A percentile compares a stretch with the other conserved stretches of the same genome.
Conservation (phyloP, 2,888 invertebrate genomes). For the Morinoia aosen region DNA sequence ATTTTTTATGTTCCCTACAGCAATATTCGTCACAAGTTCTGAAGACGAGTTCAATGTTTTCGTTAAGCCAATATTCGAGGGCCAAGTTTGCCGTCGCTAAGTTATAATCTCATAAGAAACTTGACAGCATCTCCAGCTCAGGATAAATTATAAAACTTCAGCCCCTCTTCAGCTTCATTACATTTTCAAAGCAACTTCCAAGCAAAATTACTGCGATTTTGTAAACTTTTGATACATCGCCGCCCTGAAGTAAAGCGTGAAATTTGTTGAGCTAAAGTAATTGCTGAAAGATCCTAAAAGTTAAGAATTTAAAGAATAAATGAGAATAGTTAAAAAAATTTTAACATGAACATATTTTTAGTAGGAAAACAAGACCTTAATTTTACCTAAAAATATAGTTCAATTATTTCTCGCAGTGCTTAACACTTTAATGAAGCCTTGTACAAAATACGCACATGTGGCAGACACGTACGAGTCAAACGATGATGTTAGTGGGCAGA, state of each 20-base stretch:
- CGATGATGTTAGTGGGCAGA: too few relatives aligned
- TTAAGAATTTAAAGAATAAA: too few relatives aligned
- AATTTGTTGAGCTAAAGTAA: neutral
- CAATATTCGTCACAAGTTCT: neutral
- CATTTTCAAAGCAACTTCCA: neutral
- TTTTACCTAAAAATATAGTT: too few relatives aligned
- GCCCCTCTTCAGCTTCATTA: neutral
- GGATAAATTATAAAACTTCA: neutral
- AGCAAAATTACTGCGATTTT: neutral
- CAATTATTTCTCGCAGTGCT: too few relatives aligned
- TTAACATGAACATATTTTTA: too few relatives aligned
- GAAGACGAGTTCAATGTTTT: neutral
- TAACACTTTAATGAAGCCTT: too few relatives aligned
- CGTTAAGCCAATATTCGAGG: neutral
- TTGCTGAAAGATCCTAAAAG: neutral
- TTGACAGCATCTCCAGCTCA: neutral
- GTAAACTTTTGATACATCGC: neutral
- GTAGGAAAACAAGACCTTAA: too few relatives aligned
- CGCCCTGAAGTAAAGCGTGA: too few relatives aligned
- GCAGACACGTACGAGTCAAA: too few relatives aligned
- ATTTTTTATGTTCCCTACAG: neutral
- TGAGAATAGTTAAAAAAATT: too few relatives aligned
- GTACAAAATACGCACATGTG: too few relatives aligned
- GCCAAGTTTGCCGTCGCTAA: neutral
- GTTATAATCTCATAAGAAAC: constrained; percentile 4